A percentile compares a stretch with the other conserved stretches of the same genome.
Evolutionary conservation across 2,797 vertebrate species (phyloP).

Genomic region (Thalassophryne amazonica): DNA sequence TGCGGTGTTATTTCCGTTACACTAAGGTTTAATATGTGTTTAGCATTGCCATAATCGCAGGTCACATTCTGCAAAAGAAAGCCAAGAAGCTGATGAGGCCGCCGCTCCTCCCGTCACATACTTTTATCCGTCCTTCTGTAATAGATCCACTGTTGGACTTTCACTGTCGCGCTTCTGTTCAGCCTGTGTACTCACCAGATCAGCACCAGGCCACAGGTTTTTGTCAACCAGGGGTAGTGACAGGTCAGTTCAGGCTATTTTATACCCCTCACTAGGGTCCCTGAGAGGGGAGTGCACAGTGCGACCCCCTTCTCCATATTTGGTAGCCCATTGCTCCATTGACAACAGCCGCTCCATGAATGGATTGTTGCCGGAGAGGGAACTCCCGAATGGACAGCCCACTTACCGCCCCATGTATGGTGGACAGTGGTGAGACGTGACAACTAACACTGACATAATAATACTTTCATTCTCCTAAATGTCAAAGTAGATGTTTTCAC

Average conservation of each 20-base stretch:
- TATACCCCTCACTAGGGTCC: constrained; percentile 77
- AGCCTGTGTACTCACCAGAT: constrained; percentile 78
- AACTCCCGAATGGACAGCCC: constrained; percentile 58
- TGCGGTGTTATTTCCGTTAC: too few relatives aligned
- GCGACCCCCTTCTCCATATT: constrained; percentile 87
- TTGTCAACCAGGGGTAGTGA: constrained; percentile 56
- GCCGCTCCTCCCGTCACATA: too few relatives aligned
- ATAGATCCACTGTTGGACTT: constrained; percentile 18
- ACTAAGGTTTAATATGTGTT: not conserved
- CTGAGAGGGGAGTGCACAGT: constrained; percentile 37
- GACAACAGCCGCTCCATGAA: constrained; percentile 86
- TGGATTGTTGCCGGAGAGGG: constrained; percentile 76
- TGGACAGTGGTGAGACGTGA: constrained; percentile 43
- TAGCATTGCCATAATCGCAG: not conserved
- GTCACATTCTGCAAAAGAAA: not conserved
- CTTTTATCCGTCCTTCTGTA: constrained; percentile 21
- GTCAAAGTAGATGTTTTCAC: too few relatives aligned
- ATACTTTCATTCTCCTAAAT: too few relatives aligned
- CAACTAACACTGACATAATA: too few relatives aligned
- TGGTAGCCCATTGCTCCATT: constrained; percentile 79
- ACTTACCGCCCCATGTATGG: constrained; percentile 82
- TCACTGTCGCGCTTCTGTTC: not conserved
- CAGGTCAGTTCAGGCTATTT: constrained; percentile 56
- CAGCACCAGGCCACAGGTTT: constrained; percentile 48
- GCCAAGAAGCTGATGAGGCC: not conserved